Evolutionary conservation across 2,797 vertebrate genomes (phyloP), one percentile per base, ranked within the genome.

Genomic region (Loris lydekkerianus): DNA sequence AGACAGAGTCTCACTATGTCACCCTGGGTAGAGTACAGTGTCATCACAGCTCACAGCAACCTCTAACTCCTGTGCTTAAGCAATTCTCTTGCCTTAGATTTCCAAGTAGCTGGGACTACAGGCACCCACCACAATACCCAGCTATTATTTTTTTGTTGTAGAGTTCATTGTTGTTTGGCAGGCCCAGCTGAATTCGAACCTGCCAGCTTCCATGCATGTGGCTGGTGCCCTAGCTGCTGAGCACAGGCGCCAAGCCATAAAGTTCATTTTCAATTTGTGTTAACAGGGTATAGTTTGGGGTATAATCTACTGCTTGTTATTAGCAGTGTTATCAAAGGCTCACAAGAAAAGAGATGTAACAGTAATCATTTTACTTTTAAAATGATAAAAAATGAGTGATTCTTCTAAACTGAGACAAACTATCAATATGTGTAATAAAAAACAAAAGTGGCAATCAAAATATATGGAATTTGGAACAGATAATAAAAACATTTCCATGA

Each of bases 281-380:
- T 76, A 93, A 43, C 1, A 84, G 2, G 3, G 15, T 69, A 31
- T 5, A 58, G 11, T 77, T 91, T 70, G 34, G 27, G 7, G 21
- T 72, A 31, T 29, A 27, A 76, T 84, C 56, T 81, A 5, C 34
- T 56, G 29, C 29, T 56, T 90, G 11, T 14, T 76, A 43, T 23
- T 75, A 75, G 15, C 5, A 86, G 0, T 63, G 6, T 63, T 84
- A 67, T 63, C 7, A 80, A 81, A 84, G 4, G 1, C 15, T 56
- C 21, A 85, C 1, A 92, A 58, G 29, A 93, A 76, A 82, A 75
- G 4, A n/a, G 10, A 77, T 31, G 31, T 58, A 53, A 67, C 25
- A 61, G 18, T 93, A n/a, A 89, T 34, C 60, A 78, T 76, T 87
- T 94, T 63, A 95, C 14, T 75, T 96, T 76, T 34, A 72, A 86